Conservation (phyloP, 37 sponge, comb jelly and placozoan genomes). For the Cliona cf. orientalis region DNA sequence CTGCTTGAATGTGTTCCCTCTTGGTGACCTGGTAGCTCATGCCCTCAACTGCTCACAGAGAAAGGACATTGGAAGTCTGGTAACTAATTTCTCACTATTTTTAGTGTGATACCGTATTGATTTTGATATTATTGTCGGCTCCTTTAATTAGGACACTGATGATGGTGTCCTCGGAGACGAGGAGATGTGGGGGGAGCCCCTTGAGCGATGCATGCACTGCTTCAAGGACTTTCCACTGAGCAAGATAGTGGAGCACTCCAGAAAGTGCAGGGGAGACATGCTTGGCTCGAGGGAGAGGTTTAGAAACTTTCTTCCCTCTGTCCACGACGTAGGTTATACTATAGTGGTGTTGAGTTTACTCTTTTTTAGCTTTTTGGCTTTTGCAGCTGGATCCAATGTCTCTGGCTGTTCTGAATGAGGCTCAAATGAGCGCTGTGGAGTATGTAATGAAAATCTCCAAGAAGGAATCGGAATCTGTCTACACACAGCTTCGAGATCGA, state of each 20-base stretch:
- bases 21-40: slow-evolving; percentile 46
- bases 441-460: slow-evolving; percentile 59
- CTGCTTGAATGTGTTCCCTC: slow-evolving; percentile 30
- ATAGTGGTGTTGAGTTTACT: neutral
- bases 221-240: slow-evolving; percentile 77
- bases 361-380: neutral
- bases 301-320: slow-evolving; percentile 70
- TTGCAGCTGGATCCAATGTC: slow-evolving; percentile 66
- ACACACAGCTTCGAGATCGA: slow-evolving; percentile 17
- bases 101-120: neutral
- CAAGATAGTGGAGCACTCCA: slow-evolving; percentile 41
- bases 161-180: neutral
- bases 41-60: neutral
- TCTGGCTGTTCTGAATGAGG: slow-evolving; percentile 54
- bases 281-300: slow-evolving; percentile 51
- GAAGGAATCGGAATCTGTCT: slow-evolving; percentile 20
- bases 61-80: slow-evolving; percentile 6
- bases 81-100: slow-evolving; percentile 1
- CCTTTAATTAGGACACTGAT: neutral
- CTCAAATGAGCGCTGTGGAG: slow-evolving; percentile 62
- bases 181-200: slow-evolving; percentile 32
- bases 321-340: slow-evolving; percentile 60
- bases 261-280: slow-evolving; percentile 55
- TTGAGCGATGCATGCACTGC: slow-evolving; percentile 75
- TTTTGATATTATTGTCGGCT: neutral